These are phyloP conservation scores for Lycaena phlaeas DNA, from an alignment of 2,888 invertebrate genomes.

Conservation along the genomic window DNA sequence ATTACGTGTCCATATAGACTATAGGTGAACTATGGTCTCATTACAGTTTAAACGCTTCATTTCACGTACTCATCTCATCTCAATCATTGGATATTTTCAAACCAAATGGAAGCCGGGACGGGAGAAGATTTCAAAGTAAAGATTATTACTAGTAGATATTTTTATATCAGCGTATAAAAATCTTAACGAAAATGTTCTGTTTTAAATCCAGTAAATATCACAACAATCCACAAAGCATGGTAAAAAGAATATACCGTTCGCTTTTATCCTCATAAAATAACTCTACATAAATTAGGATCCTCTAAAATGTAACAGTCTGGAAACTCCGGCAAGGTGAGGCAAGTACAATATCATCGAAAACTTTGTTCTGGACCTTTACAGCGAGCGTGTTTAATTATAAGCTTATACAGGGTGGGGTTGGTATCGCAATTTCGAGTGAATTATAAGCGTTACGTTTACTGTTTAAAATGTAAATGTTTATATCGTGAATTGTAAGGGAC, in stretches of 20 bases:
- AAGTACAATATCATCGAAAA: not conserved
- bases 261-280: not conserved
- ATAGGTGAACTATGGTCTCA: too few species aligned
- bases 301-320: conserved; percentile 1
- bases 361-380: not conserved
- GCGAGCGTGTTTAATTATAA: not conserved
- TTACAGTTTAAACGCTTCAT: too few species aligned
- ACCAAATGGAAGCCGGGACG: too few species aligned
- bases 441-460: conserved; percentile 1
- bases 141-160: too few species aligned
- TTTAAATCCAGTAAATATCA: too few species aligned
- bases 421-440: not conserved
- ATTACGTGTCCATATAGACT: too few species aligned
- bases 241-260: not conserved
- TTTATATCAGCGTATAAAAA: too few species aligned
- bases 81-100: too few species aligned
- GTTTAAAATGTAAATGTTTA: not conserved
- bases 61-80: too few species aligned
- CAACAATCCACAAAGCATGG: not conserved
- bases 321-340: not conserved
- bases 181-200: too few species aligned
- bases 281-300: conserved; percentile 1
- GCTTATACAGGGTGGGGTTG: not conserved
- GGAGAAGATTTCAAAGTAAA: too few species aligned
- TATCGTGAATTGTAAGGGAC: too few species aligned